Conservation (phyloP, 2,888 invertebrate genomes). For the Epiblema foenella region DNA sequence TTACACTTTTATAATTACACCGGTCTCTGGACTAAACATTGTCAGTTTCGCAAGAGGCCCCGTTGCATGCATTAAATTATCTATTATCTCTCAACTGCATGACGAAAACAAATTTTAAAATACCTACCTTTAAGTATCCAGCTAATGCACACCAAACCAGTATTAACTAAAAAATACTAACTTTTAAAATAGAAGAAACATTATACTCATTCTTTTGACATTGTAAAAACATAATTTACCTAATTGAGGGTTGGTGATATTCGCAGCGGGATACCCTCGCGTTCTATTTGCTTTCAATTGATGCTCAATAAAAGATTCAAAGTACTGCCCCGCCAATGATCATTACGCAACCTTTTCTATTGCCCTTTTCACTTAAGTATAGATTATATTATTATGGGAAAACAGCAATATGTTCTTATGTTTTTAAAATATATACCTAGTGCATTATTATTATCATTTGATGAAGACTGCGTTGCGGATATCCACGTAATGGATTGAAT, state of each 20-base stretch:
- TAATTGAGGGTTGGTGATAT: constrained; percentile 28
- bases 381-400: background rate
- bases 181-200: background rate
- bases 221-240: constrained; percentile 20
- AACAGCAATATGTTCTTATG: background rate
- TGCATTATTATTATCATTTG: no score
- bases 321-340: background rate
- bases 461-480: no score
- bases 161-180: background rate
- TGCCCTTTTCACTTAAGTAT: background rate
- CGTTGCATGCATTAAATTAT: no score
- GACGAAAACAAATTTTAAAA: no score
- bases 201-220: constrained; percentile 4
- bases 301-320: constrained; percentile 33
- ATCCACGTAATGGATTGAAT: no score
- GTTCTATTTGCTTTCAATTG: constrained; percentile 39
- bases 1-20: no score
- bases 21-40: no score
- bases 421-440: background rate
- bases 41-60: no score
- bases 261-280: constrained; percentile 28
- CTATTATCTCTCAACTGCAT: no score
- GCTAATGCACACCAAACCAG: no score
- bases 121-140: no score
- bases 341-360: constrained; percentile 5